Conservation (phyloP, 2,888 invertebrate species). For the Eristalinus aeneus region DNA sequence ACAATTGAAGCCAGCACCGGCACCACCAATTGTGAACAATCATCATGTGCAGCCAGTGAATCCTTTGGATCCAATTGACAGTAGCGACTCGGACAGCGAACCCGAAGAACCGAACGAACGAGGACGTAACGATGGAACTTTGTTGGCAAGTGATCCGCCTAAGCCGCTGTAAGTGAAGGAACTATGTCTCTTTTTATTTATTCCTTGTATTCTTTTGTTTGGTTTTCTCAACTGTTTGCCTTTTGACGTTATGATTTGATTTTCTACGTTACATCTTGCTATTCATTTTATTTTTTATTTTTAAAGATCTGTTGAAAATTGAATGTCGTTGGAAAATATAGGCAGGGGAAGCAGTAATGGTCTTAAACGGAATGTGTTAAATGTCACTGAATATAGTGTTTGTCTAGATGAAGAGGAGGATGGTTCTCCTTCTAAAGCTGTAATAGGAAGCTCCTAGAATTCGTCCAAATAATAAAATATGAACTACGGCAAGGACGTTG, state of each 20-base stretch:
- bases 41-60: slow-evolving; percentile 81
- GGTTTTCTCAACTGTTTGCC: slow-evolving; percentile 7
- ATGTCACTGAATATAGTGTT: too few species aligned
- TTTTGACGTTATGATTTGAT: background rate
- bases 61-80: slow-evolving; percentile 85
- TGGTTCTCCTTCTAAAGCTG: too few species aligned
- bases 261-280: background rate
- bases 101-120: slow-evolving; percentile 90
- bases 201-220: slow-evolving; percentile 6
- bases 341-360: too few species aligned
- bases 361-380: too few species aligned
- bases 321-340: too few species aligned
- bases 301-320: slow-evolving; percentile 43
- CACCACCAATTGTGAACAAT: slow-evolving; percentile 79
- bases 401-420: too few species aligned
- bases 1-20: slow-evolving; percentile 78
- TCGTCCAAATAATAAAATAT: too few species aligned
- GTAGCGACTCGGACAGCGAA: slow-evolving; percentile 91
- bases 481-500: too few species aligned
- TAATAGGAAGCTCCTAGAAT: too few species aligned
- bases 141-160: slow-evolving; percentile 97
- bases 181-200: slow-evolving; percentile 43
- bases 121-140: slow-evolving; percentile 94
- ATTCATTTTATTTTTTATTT: background rate
- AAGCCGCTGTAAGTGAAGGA: slow-evolving; percentile 92